These are phyloP conservation scores for Diuraphis noxia DNA, from an alignment of 1,140 invertebrate species.

Conservation along the genomic window DNA sequence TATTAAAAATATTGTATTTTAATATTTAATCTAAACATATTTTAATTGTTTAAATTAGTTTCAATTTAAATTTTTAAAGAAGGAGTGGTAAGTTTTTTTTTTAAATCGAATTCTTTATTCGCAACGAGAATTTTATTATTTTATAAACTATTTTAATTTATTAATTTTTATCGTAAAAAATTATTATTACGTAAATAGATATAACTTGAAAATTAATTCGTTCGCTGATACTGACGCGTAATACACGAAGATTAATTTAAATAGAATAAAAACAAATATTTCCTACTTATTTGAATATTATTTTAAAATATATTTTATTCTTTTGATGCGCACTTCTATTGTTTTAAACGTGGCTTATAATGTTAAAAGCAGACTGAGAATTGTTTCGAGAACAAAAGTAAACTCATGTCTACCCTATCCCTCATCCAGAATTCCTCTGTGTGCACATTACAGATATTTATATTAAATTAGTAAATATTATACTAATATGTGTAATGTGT, in stretches of 20 bases:
- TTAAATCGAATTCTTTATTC: neutral
- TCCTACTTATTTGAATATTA: neutral
- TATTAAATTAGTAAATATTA: neutral
- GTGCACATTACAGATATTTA: neutral
- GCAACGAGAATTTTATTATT: neutral
- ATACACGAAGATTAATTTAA: neutral
- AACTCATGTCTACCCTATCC: neutral
- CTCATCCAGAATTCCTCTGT: neutral
- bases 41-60: neutral
- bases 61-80: neutral
- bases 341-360: neutral
- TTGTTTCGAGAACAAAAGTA: neutral
- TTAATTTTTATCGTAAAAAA: neutral
- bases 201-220: neutral
- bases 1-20: neutral
- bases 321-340: neutral
- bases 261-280: neutral
- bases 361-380: neutral
- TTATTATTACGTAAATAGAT: neutral
- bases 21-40: neutral
- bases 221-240: neutral
- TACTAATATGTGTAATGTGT: neutral
- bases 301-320: neutral
- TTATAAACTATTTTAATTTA: neutral
- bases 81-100: neutral